phyloP scores from a whole-genome alignment of 2,113 vertebrate genomes.

The Laticauda laticaudata region DNA sequence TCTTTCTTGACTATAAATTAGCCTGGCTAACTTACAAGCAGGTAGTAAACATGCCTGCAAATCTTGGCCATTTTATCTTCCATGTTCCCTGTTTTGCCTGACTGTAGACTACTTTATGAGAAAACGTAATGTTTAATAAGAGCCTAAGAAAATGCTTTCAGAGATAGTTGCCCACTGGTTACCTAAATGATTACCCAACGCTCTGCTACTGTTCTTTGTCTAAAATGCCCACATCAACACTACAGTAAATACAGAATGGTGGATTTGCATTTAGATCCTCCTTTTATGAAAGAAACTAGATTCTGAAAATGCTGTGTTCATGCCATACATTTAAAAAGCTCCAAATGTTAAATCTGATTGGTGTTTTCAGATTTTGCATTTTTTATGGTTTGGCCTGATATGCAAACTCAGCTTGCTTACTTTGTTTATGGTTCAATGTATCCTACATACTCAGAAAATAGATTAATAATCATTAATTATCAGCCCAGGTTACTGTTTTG shows the following conservation, averaged over 20 bases:
- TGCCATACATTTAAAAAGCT: not conserved
- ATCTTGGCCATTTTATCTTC: not conserved
- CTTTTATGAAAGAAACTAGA: not conserved
- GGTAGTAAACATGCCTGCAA: not conserved
- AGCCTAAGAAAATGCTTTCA: not conserved
- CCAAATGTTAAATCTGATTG: not conserved
- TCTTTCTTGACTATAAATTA: not conserved
- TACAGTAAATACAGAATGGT: not conserved
- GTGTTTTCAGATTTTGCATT: not conserved
- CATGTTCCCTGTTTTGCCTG: not conserved
- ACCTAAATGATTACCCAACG: not conserved
- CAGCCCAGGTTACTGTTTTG: not conserved
- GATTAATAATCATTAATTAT: not conserved
- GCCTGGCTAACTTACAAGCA: not conserved
- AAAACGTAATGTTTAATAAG: not conserved
- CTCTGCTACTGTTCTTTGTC: not conserved
- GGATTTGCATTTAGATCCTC: not conserved
- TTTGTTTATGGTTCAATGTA: not conserved
- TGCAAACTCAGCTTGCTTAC: not conserved
- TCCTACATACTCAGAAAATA: not conserved
- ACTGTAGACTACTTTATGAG: not conserved
- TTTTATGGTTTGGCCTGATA: not conserved
- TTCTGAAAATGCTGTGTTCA: not conserved
- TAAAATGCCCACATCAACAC: not conserved
- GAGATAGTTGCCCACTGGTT: not conserved